Conservation (phyloP, 2,797 vertebrate species). For the Enteromius fasciolatus region DNA sequence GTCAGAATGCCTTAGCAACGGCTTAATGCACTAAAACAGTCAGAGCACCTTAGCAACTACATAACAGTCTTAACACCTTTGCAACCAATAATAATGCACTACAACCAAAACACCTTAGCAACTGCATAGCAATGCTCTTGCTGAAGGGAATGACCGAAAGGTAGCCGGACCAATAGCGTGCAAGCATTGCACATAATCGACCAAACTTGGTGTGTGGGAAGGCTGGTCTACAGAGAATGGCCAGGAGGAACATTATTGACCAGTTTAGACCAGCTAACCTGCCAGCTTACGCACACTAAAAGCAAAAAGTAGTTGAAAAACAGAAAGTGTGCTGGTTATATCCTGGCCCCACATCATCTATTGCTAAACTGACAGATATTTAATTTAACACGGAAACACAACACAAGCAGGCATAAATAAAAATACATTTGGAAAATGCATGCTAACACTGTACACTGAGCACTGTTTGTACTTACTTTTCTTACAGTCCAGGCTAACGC, state of each 20-base stretch:
- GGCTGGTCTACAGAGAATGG: background rate
- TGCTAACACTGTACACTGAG: background rate
- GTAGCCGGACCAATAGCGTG: background rate
- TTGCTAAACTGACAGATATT: background rate
- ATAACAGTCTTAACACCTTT: background rate
- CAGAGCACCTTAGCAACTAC: too few species aligned
- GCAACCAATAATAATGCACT: background rate
- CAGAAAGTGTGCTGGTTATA: background rate
- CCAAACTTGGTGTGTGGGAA: background rate
- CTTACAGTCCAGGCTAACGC: background rate
- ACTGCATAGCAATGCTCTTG: background rate
- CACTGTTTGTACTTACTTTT: background rate
- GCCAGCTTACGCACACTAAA: background rate
- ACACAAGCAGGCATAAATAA: background rate
- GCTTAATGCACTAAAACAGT: background rate
- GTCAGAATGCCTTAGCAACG: too few species aligned
- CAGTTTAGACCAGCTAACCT: background rate
- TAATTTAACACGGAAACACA: background rate
- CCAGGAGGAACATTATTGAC: background rate
- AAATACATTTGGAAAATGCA: background rate
- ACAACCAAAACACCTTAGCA: background rate
- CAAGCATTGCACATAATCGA: background rate
- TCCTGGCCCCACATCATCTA: background rate
- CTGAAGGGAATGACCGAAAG: background rate
- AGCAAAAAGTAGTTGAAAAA: background rate